phyloP scores from a whole-genome alignment of 2,888 invertebrate species.

The Chalcosyrphus nemorum region DNA sequence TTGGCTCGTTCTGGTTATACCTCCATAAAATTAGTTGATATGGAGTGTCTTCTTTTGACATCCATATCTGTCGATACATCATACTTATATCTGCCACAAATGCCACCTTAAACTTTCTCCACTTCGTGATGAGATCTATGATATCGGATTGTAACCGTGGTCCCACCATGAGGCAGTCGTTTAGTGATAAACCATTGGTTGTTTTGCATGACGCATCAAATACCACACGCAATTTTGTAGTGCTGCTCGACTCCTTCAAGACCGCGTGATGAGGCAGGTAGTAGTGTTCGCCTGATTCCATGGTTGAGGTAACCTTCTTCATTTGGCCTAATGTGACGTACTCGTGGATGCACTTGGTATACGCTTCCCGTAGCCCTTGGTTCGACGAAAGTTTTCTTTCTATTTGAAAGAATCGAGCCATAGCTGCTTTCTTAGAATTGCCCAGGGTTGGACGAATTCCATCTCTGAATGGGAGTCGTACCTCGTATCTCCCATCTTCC shows the following conservation, averaged over 20 bases:
- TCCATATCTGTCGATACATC: conserved; percentile 32
- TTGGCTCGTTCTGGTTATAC: conserved; percentile 1
- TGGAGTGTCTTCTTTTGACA: conserved; percentile 3
- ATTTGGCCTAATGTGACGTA: conserved; percentile 3
- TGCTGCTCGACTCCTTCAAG: not conserved
- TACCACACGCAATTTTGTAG: not conserved
- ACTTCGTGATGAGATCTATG: not conserved
- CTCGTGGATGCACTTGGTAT: not conserved
- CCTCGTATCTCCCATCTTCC: no score
- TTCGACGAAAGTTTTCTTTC: not conserved
- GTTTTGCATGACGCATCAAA: not conserved
- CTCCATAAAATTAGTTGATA: conserved; percentile 50
- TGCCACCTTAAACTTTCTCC: not conserved
- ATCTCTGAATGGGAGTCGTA: no score
- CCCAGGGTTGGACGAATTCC: not conserved
- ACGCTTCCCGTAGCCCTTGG: not conserved
- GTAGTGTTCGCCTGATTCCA: not conserved
- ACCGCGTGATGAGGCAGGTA: conserved; percentile 8
- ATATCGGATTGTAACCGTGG: not conserved
- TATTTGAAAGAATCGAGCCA: conserved; percentile 15
- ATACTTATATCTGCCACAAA: conserved; percentile 9
- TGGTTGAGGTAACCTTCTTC: not conserved
- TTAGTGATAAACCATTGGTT: not conserved
- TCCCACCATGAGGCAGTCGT: conserved; percentile 1
- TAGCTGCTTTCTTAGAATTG: not conserved